These are phyloP conservation scores for Orchestia grillus DNA, from an alignment of 1,140 invertebrate species.

Conservation along the genomic window DNA sequence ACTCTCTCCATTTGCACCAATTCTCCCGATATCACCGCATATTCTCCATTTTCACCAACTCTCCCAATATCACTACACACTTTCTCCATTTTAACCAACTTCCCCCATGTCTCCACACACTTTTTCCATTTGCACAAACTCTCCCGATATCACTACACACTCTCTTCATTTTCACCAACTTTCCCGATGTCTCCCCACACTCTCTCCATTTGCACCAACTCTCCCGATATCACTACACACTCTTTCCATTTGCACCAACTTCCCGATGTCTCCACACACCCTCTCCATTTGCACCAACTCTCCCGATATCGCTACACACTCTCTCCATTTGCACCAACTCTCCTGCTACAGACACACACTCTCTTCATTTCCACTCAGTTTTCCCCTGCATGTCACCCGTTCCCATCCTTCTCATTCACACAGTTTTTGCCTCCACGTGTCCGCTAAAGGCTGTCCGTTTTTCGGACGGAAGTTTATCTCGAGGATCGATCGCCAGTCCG, in stretches of 20 bases:
- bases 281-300: background rate
- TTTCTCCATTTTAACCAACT: background rate
- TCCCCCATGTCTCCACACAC: background rate
- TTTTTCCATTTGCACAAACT: background rate
- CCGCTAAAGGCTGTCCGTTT: constrained; percentile 3
- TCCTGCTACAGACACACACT: background rate
- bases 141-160: background rate
- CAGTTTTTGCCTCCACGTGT: background rate
- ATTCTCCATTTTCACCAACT: background rate
- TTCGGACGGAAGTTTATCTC: constrained; percentile 48
- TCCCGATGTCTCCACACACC: background rate
- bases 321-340: background rate
- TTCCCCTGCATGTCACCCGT: background rate
- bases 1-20: background rate
- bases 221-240: background rate
- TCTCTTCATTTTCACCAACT: background rate
- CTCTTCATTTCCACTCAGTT: background rate
- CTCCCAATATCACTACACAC: background rate
- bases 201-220: background rate
- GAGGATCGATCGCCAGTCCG: constrained; percentile 29
- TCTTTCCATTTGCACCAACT: background rate
- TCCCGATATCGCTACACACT: background rate
- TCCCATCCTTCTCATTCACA: constrained; percentile 21
- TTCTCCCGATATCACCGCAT: background rate
- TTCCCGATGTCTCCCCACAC: background rate